A percentile compares a stretch with the other conserved stretches of the same genome.
Evolutionary conservation across 2,888 invertebrate species (phyloP).

Genomic region (Chaitophorus viminalis): DNA sequence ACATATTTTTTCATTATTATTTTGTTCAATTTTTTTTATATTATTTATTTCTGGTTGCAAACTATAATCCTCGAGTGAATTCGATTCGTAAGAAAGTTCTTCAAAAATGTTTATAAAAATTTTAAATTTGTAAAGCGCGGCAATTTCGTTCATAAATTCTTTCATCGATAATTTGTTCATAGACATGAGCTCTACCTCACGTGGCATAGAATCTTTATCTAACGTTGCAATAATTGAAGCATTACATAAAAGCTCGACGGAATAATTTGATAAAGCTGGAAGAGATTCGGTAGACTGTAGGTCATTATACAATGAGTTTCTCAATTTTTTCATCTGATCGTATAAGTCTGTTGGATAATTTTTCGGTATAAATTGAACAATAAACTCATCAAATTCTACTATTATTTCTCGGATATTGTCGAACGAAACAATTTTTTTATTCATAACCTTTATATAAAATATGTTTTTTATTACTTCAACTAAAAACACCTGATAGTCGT

Average conservation of each 20-base stretch:
- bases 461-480: not conserved
- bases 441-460: not conserved
- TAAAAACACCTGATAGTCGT: not conserved
- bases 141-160: not conserved
- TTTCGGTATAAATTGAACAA: not conserved
- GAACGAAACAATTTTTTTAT: not conserved
- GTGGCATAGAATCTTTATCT: not conserved
- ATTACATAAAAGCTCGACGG: not conserved
- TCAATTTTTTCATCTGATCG: not conserved
- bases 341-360: not conserved
- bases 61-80: not conserved
- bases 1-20: not conserved
- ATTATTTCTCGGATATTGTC: not conserved
- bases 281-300: not conserved
- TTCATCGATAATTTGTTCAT: not conserved
- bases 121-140: not conserved
- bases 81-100: slow-evolving; percentile 2
- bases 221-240: not conserved
- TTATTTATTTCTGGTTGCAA: not conserved
- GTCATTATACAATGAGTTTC: not conserved
- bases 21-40: not conserved
- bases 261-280: not conserved
- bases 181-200: not conserved
- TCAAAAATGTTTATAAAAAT: not conserved
- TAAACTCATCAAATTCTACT: not conserved